Evolutionary conservation across 2,797 vertebrate genomes (phyloP), one percentile per base, ranked within the genome.

Genomic region (Notolabrus celidotus): DNA sequence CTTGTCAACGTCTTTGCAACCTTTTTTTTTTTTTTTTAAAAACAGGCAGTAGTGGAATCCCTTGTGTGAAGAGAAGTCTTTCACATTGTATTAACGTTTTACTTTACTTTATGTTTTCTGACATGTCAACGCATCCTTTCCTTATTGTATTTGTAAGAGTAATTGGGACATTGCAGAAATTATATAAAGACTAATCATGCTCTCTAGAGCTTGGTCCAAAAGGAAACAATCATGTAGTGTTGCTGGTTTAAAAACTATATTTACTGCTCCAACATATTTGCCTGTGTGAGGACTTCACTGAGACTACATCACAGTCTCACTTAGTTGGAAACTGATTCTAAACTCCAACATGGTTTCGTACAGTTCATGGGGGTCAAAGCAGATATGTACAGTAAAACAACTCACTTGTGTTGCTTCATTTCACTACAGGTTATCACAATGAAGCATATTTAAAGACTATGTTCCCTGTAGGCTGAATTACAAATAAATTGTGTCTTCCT

Each of bases 11-110:
- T 75, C 60, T 71, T 71, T 23, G 47, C 47, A 66, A 50, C 60
- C 72, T 58, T n/a, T 36, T 74, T 65, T 38, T 51, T 60, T 72
- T 58, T n/a, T 36, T 74, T 65, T 38, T 51, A 38, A 43, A 64
- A 64, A 55, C 36, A 23, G 46, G 25, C 12, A 19, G 50, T 31
- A 10, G 22, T 45, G 47, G 36, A 52, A 54, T 70, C 56, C 19
- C 39, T 45, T 54, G 39, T 62, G 42, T 61, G 69, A 86, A 51
- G 11, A 38, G 12, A n/a, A 8, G 23, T 38, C 69, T 76, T 77
- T 76, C 53, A 65, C 38, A n/a, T 47, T 6, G 9, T 23, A 6
- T 46, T 12, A 12, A 5, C 11, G 3, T 23, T 22, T 23, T 20
- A n/a, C 10, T 7, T 46, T 5, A 11, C 22, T 19, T 23, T 23